A percentile compares a stretch with the other conserved stretches of the same genome.
phyloP scores from a whole-genome alignment of 2,113 vertebrate genomes.

The Gila orcuttii region DNA sequence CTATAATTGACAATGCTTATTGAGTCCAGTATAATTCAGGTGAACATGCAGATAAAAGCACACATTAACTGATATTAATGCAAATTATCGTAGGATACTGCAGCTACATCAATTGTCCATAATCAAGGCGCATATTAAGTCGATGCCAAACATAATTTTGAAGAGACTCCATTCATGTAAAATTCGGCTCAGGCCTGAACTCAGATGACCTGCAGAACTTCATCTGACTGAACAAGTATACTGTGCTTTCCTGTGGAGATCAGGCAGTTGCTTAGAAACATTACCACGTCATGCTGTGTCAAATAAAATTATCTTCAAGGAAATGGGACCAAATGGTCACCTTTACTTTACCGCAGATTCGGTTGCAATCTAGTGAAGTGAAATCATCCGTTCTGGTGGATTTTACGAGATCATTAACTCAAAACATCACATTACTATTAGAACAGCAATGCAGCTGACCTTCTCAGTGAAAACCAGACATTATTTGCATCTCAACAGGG shows the following conservation, averaged over 20 bases:
- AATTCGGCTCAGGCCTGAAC: not conserved
- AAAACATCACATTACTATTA: not conserved
- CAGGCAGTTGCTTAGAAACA: slow-evolving; percentile 59
- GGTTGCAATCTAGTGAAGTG: not conserved
- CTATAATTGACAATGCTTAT: not conserved
- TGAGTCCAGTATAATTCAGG: not conserved
- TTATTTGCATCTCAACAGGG: not conserved
- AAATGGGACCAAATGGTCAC: slow-evolving; percentile 17
- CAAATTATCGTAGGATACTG: not conserved
- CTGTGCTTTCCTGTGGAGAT: not conserved
- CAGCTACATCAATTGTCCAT: not conserved
- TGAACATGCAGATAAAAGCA: slow-evolving; percentile 10
- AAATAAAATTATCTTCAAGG: slow-evolving; percentile 35
- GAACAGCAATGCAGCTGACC: not conserved
- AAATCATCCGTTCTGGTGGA: not conserved
- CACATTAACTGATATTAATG: slow-evolving; percentile 4
- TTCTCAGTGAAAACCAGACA: not conserved
- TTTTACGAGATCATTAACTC: not conserved
- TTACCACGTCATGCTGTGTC: slow-evolving; percentile 3
- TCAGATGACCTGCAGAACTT: not conserved
- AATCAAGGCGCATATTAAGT: no score
- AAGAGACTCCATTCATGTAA: not conserved
- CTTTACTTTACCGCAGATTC: not conserved
- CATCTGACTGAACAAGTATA: not conserved
- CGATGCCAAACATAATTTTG: not conserved